Evolutionary conservation across 2,888 invertebrate genomes (phyloP).

Genomic region (Carcina quercana): DNA sequence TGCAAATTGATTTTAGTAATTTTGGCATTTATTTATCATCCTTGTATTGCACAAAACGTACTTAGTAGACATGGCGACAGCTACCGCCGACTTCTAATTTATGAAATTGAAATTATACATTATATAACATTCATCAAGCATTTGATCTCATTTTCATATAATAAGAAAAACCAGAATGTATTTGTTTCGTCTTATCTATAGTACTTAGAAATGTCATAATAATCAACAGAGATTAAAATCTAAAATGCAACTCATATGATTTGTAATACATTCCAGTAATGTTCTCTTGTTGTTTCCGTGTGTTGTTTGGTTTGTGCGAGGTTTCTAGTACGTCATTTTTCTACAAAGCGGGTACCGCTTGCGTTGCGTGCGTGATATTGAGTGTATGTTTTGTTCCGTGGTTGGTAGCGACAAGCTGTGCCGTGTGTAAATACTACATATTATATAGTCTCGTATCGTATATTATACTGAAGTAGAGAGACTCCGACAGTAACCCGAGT

Average conservation of each 20-base stretch:
- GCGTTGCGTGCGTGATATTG: slow-evolving; percentile 50
- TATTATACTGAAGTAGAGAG: slow-evolving; percentile 35
- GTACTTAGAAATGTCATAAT: slow-evolving; percentile 32
- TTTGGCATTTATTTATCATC: slow-evolving; percentile 56
- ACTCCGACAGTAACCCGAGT: slow-evolving; percentile 29
- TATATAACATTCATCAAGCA: slow-evolving; percentile 41
- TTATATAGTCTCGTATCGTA: slow-evolving; percentile 41
- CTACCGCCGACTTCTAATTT: slow-evolving; percentile 37
- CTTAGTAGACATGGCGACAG: slow-evolving; percentile 53
- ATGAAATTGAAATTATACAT: slow-evolving; percentile 40
- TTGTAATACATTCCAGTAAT: slow-evolving; percentile 63
- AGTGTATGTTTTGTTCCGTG: slow-evolving; percentile 45
- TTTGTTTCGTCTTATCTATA: slow-evolving; percentile 31
- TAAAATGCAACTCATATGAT: slow-evolving; percentile 40
- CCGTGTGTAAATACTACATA: slow-evolving; percentile 59
- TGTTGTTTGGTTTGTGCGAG: slow-evolving; percentile 56
- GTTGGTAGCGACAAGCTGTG: slow-evolving; percentile 44
- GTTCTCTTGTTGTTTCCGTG: slow-evolving; percentile 43
- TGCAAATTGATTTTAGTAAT: slow-evolving; percentile 47
- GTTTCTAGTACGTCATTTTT: slow-evolving; percentile 63
- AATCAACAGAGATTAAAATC: slow-evolving; percentile 32
- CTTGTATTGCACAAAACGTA: slow-evolving; percentile 67
- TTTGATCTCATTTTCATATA: slow-evolving; percentile 65
- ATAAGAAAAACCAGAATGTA: slow-evolving; percentile 40
- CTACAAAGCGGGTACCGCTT: no score